Percentiles rank a stretch among this genome's conserved stretches.
Evolutionary conservation across 2,113 vertebrate species (phyloP).

Genomic region (Elgaria multicarinata): DNA sequence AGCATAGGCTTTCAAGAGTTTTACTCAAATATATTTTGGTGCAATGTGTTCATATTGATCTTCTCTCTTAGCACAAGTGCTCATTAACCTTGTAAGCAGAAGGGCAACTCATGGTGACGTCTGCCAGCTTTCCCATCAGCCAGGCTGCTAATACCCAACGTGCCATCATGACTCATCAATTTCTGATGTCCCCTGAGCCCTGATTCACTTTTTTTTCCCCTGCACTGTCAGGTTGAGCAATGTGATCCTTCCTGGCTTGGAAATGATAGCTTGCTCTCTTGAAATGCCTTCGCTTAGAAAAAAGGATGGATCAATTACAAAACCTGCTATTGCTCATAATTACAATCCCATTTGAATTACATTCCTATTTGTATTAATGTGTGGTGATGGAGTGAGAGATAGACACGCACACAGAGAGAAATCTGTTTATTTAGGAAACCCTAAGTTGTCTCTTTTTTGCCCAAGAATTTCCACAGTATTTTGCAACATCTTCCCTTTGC

Average conservation of each 20-base stretch:
- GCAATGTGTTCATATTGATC: conserved; percentile 6
- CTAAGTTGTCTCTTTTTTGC: neutral
- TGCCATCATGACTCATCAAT: conserved; percentile 23
- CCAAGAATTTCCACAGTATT: neutral
- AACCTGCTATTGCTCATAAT: neutral
- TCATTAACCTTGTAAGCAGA: conserved; percentile 21
- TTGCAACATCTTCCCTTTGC: neutral
- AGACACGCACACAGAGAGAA: neutral
- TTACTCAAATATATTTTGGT: conserved; percentile 16
- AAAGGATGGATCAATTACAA: neutral
- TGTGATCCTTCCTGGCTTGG: neutral
- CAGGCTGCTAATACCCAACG: neutral
- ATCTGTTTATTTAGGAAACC: neutral
- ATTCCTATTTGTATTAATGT: neutral
- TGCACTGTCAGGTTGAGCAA: neutral
- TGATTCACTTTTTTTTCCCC: conserved; percentile 6
- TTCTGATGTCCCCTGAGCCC: conserved; percentile 20
- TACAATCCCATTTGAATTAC: neutral
- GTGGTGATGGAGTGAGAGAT: neutral
- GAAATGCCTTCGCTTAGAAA: neutral
- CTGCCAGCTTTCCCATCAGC: neutral
- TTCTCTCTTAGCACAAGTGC: neutral
- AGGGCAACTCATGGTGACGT: neutral
- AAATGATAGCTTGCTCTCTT: neutral
- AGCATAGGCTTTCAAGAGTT: neutral